Conservation (phyloP, 2,113 vertebrate species). For the Istiophorus platypterus region DNA sequence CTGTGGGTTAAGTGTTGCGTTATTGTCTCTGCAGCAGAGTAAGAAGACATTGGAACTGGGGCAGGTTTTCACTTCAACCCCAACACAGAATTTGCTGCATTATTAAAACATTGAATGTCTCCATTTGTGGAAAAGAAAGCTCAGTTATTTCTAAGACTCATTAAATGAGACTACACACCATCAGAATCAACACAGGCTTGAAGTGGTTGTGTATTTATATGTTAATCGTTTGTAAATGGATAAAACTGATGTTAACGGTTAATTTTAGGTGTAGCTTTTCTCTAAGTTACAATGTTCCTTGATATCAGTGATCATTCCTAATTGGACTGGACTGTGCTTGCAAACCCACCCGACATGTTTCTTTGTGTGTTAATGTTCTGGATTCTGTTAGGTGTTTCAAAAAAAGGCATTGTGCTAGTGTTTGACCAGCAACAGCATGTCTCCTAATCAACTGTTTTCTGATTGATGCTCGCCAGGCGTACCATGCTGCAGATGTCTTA, state of each 20-base stretch:
- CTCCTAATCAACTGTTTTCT: constrained; percentile 28
- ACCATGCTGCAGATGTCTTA: constrained; percentile 46
- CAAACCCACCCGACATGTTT: constrained; percentile 49
- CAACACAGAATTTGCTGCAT: constrained; percentile 48
- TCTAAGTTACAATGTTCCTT: constrained; percentile 49
- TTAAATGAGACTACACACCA: constrained; percentile 37
- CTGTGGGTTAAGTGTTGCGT: constrained; percentile 62
- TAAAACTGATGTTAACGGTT: constrained; percentile 46
- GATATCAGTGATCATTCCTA: constrained; percentile 53
- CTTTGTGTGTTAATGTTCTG: constrained; percentile 67
- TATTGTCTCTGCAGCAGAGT: constrained; percentile 50
- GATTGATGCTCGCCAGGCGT: constrained; percentile 23
- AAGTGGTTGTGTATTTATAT: constrained; percentile 49
- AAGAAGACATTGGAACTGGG: constrained; percentile 40
- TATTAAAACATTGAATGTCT: constrained; percentile 45
- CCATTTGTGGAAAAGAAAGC: constrained; percentile 33
- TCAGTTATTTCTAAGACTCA: constrained; percentile 35
- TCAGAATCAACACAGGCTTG: constrained; percentile 33
- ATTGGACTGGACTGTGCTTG: constrained; percentile 58
- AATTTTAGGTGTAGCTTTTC: constrained; percentile 53
- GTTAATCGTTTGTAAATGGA: constrained; percentile 55
- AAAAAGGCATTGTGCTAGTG: constrained; percentile 48
- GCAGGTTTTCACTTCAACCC: constrained; percentile 39
- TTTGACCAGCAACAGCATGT: constrained; percentile 65
- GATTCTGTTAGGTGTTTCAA: constrained; percentile 62